Base-by-base conservation (phyloP, 2,888 invertebrate genomes). In the Blastobasis lacticolella region DNA sequence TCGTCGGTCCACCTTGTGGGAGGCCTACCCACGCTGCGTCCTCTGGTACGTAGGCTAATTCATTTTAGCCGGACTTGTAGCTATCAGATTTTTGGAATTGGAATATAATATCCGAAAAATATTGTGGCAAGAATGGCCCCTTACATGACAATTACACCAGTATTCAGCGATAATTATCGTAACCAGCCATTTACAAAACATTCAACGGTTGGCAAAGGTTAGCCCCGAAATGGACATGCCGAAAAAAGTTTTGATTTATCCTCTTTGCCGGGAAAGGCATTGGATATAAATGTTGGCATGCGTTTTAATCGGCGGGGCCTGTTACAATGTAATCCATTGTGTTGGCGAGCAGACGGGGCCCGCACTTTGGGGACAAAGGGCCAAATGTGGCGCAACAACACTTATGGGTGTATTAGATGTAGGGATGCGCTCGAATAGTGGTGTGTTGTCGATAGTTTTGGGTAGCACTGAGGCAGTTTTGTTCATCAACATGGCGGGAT, bases 331-430 rank as follows among this genome's bases (percentile, higher is more conserved):
- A 80, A 81, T 80, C 75, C 75, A 73, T 75, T 70, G 66, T 61
- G 58, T 67, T 69, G 76, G 75, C 78, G 66, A 76, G 76, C 65
- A 76, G 66, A 67, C 68, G 67, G 64, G 68, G 64, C 71, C 66
- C 64, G 63, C 66, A 73, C 62, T 59, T 61, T 61, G 56, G 54
- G 67, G 66, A 82, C 79, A 81, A 84, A 76, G 63, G 71, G 58
- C 57, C 69, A 76, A 82, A 79, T 85, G 83, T 85, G 83, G 75
- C 70, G 72, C 67, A 78, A 81, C 84, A 86, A 79, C 75, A 78
- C 74, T 79, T 76, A 73, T 60, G 49, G 63, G 63, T 63, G 64
- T 75, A 77, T 73, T 76, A 74, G 58, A 49, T 49, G 48, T 49
- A 76, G 75, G 61, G 78, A 63, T 74, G 79, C 54, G 52, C 51